A percentile compares a stretch with the other conserved stretches of the same genome.
Conservation (phyloP, 1,140 invertebrate genomes). For the Agrilus planipennis region DNA sequence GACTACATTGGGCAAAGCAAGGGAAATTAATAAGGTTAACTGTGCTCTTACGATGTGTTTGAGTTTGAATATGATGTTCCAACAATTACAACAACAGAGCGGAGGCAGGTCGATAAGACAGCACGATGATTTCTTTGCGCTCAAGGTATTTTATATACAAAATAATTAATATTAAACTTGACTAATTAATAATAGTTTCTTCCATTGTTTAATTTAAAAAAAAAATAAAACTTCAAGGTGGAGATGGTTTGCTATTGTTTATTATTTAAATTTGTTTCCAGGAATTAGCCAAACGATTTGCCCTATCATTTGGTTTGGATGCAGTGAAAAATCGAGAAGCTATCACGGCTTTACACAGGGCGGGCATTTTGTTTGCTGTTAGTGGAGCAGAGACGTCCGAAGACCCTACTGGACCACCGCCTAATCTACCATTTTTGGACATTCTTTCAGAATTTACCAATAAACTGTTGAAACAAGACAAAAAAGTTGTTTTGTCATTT, state of each 20-base stretch:
- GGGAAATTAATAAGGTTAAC: constrained; percentile 95
- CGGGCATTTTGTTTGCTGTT: constrained; percentile 86
- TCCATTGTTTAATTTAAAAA: too few species aligned
- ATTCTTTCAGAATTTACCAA: constrained; percentile 92
- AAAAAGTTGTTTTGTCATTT: constrained; percentile 77
- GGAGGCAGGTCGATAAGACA: constrained; percentile 48
- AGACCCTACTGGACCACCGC: constrained; percentile 67
- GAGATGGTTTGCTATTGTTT: too few species aligned
- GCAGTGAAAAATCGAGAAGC: constrained; percentile 96
- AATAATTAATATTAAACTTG: too few species aligned
- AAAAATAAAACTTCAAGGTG: too few species aligned
- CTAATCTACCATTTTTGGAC: constrained; percentile 86
- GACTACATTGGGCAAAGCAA: constrained; percentile 86
- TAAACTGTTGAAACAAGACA: constrained; percentile 93
- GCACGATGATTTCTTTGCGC: constrained; percentile 69
- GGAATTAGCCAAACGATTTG: constrained; percentile 94
- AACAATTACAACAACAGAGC: constrained; percentile 42
- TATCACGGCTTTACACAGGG: constrained; percentile 88
- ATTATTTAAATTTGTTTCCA: constrained; percentile 25
- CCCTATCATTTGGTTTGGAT: constrained; percentile 94
- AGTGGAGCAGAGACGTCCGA: constrained; percentile 38
- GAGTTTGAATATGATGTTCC: constrained; percentile 77
- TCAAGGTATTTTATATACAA: constrained; percentile 54
- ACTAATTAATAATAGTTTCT: too few species aligned
- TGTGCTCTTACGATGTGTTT: constrained; percentile 91